Conservation (phyloP, 2,113 vertebrate genomes). For the Anser brachyrhynchus region DNA sequence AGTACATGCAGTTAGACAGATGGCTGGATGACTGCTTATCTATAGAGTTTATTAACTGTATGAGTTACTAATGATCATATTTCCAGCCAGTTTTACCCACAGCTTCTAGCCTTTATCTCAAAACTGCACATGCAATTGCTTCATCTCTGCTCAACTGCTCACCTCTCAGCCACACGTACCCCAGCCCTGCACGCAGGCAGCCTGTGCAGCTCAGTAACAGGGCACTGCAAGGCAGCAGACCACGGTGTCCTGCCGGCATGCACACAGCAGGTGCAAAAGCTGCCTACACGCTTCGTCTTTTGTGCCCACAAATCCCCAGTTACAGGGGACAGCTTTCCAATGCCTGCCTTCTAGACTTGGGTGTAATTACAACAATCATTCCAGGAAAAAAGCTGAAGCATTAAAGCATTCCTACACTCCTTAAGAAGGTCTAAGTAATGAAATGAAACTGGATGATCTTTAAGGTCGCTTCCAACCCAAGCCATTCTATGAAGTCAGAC, state of each 20-base stretch:
- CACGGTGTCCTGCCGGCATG: fast-evolving
- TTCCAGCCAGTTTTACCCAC: not conserved
- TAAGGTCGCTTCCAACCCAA: not conserved
- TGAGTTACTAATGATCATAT: not conserved
- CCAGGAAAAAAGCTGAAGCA: not conserved
- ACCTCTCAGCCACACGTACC: not conserved
- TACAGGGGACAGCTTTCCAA: not conserved
- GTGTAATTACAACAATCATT: not conserved
- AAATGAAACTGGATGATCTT: not conserved
- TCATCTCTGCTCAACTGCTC: not conserved
- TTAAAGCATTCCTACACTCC: not conserved
- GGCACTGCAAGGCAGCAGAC: not conserved
- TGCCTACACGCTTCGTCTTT: not conserved
- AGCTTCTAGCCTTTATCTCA: not conserved
- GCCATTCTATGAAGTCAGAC: not conserved
- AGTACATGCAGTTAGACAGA: not conserved
- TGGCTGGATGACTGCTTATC: not conserved
- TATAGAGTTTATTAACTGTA: not conserved
- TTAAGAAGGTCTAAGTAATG: not conserved
- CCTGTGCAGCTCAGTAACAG: not conserved
- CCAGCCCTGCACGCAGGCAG: not conserved
- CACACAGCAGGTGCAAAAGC: not conserved
- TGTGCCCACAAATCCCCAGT: not conserved
- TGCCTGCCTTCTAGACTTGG: not conserved
- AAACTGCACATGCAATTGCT: not conserved